A percentile compares a stretch with the other conserved stretches of the same genome.
phyloP scores from a whole-genome alignment of 2,113 vertebrate species.

The Isurus oxyrinchus region DNA sequence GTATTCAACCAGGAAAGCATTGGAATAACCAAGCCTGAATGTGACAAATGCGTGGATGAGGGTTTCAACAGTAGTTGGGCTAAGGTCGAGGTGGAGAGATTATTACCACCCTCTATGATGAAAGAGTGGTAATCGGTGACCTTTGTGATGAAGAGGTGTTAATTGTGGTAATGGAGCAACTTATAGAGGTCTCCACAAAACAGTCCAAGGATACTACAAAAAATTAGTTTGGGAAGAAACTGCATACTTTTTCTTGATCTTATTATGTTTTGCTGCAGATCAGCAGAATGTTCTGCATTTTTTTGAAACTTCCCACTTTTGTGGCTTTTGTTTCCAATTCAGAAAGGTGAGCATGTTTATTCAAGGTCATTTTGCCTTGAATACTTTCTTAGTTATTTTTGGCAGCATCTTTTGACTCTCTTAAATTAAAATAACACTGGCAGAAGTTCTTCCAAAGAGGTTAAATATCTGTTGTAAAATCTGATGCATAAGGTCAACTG shows the following conservation, averaged over 20 bases:
- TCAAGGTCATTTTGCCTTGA: not conserved
- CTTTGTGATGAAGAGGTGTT: not conserved
- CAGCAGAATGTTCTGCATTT: not conserved
- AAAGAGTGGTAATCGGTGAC: not conserved
- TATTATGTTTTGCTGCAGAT: not conserved
- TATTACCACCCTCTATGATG: not conserved
- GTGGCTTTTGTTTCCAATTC: not conserved
- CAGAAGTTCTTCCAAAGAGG: not conserved
- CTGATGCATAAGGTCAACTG: not conserved
- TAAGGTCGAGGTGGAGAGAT: not conserved
- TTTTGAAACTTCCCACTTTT: not conserved
- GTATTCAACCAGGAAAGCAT: not conserved
- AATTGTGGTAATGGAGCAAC: not conserved
- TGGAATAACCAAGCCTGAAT: not conserved
- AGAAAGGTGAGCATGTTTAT: not conserved
- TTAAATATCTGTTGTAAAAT: constrained; percentile 2
- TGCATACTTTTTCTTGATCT: not conserved
- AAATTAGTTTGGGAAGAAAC: not conserved
- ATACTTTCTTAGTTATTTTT: not conserved
- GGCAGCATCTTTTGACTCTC: not conserved
- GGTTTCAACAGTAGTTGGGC: not conserved
- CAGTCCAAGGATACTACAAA: not conserved
- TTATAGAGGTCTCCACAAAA: not conserved
- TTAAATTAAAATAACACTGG: not conserved
- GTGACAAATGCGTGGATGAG: not conserved